phyloP scores from a whole-genome alignment of 2,888 invertebrate species.

The Chirona hameri region DNA sequence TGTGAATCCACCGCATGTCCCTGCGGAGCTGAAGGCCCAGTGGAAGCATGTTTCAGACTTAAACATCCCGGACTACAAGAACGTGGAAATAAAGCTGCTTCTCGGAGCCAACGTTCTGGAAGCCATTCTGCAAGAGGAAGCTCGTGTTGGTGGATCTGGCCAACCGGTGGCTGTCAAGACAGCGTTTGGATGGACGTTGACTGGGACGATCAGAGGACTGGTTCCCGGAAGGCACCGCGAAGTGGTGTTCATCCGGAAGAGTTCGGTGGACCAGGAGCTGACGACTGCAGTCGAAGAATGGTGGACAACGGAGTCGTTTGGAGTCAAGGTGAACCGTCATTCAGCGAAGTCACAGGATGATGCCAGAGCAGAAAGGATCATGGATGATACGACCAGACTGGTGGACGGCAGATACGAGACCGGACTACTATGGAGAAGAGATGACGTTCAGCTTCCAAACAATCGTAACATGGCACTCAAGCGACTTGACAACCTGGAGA shows the following conservation, averaged over 20 bases:
- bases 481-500: not conserved
- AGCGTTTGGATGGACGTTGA: not conserved
- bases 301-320: not conserved
- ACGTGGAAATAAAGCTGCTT: not conserved
- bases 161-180: not conserved
- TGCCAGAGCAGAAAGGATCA: not conserved
- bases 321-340: not conserved
- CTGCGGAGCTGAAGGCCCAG: not conserved
- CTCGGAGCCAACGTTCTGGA: not conserved
- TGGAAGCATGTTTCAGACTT: not conserved
- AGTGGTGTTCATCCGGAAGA: not conserved
- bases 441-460: not conserved
- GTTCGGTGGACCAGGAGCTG: not conserved
- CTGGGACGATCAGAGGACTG: not conserved
- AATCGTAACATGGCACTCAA: not conserved
- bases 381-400: not conserved
- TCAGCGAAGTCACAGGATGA: not conserved
- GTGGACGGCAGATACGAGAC: not conserved
- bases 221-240: not conserved
- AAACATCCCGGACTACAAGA: not conserved
- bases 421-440: not conserved
- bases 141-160: not conserved
- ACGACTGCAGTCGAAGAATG: not conserved
- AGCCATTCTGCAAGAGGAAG: not conserved
- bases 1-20: not conserved